Evolutionary conservation across 2,797 vertebrate genomes (phyloP), one percentile per base, ranked within the genome.

Genomic region (Falco peregrinus): DNA sequence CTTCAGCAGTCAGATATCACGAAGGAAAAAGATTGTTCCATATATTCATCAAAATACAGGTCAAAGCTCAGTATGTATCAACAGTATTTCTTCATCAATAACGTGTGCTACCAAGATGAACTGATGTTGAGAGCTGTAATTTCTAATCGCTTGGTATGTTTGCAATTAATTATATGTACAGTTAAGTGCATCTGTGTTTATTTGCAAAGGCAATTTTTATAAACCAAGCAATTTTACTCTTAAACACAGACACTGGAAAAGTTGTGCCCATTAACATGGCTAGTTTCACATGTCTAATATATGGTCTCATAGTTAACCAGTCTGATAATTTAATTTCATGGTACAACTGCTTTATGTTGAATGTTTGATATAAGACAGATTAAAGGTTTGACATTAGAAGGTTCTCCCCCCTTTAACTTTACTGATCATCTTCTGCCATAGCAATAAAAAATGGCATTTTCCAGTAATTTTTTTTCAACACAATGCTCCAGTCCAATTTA

Each of bases 291-390:
- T 85, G 25, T 77, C 76, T 89, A 70, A 94, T 90, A 82, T 64
- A 91, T 74, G 64, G 53, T 82, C 75, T 86, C 53, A 90, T 29
- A 91, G 45, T 85, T 95, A 96, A 93, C 77, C 79, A 94, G 45
- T 93, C 64, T 88, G 74, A 89, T 93, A 45, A 87, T 71, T 87
- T 83, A 87, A 87, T 97, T 95, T 92, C 76, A 94, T 93, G 75
- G 73, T 91, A 63, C 37, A 83, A 59, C 61, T 59, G 31, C 20
- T 90, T 69, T 69, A 37, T 0, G 0, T 51, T 85, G 84, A 89
- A 81, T 95, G 81, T 68, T 77, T 89, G 12, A 75, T 81, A 45
- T 29, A 81, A 80, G 16, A 6, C 53, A 86, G 31, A 85, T 78
- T 80, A 86, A 81, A 90, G 21, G 12, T 53, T 89, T 87, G 57